Percentiles rank a stretch among this genome's conserved stretches.
These are phyloP conservation scores for Drosophila tsacasi DNA, from an alignment of 1,140 invertebrate species.

Conservation along the genomic window DNA sequence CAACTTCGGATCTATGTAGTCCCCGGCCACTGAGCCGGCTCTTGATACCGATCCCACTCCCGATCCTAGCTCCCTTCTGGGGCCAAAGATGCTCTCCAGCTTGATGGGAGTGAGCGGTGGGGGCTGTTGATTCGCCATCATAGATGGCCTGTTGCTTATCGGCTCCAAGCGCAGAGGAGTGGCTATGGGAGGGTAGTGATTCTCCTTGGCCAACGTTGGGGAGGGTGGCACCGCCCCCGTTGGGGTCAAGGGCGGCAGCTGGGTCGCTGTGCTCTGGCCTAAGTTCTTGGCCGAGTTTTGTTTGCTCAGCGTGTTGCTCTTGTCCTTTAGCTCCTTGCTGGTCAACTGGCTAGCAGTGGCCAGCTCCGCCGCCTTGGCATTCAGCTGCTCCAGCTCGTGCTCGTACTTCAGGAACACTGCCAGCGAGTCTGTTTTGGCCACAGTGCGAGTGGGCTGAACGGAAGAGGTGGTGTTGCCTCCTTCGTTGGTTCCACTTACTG, in stretches of 20 bases:
- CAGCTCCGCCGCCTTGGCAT: conserved; percentile 57
- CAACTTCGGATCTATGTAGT: conserved; percentile 81
- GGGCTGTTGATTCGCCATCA: conserved; percentile 19
- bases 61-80: conserved; percentile 13
- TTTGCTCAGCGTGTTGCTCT: conserved; percentile 83
- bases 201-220: conserved; percentile 36
- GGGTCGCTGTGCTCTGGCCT: conserved; percentile 21
- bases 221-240: conserved; percentile 9
- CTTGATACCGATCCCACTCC: conserved; percentile 5
- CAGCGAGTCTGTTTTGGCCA: conserved; percentile 82
- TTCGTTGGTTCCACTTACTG: conserved; percentile 30
- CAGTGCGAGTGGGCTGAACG: conserved; percentile 36
- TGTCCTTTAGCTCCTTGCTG: conserved; percentile 83
- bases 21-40: conserved; percentile 18
- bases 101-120: conserved; percentile 49
- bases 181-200: conserved; percentile 29
- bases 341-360: conserved; percentile 54
- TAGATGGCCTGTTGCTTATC: conserved; percentile 30
- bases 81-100: conserved; percentile 67
- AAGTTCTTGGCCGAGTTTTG: conserved; percentile 82
- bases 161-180: conserved; percentile 62
- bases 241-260: conserved; percentile 58
- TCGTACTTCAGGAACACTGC: conserved; percentile 84
- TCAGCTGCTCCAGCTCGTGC: conserved; percentile 77
- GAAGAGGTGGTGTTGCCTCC: conserved; percentile 6